Conservation (phyloP, 2,113 vertebrate species). For the Pyxicephalus adspersus region DNA sequence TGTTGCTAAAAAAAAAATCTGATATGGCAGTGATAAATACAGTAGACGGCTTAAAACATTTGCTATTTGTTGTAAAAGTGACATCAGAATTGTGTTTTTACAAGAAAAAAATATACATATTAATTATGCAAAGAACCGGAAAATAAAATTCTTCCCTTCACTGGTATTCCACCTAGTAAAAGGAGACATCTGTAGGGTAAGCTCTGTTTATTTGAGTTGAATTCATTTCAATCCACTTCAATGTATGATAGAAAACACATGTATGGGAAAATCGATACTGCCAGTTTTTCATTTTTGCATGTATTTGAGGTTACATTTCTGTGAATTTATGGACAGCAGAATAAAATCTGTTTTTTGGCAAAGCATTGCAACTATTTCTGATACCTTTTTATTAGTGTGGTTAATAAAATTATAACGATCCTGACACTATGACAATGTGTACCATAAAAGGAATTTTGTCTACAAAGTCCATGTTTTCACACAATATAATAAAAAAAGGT, state of each 20-base stretch:
- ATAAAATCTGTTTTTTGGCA: neutral
- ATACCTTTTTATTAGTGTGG: neutral
- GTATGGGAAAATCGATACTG: neutral
- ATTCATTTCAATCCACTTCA: constrained; percentile 20
- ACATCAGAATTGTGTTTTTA: constrained; percentile 22
- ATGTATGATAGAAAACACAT: constrained; percentile 35
- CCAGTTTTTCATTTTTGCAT: neutral
- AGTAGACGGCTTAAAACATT: constrained; percentile 27
- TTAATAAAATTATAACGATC: neutral
- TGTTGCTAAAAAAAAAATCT: constrained; percentile 9
- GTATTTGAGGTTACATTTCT: neutral
- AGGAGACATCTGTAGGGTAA: constrained; percentile 32
- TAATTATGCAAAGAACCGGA: constrained; percentile 26
- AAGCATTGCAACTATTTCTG: neutral
- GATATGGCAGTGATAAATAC: constrained; percentile 15
- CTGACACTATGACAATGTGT: neutral
- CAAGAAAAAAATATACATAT: constrained; percentile 16
- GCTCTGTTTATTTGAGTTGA: constrained; percentile 39
- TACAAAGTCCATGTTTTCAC: too few species aligned
- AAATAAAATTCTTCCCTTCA: neutral
- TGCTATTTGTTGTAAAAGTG: constrained; percentile 29
- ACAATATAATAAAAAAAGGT: too few species aligned
- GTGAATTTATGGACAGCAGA: neutral
- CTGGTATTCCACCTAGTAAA: constrained; percentile 16
- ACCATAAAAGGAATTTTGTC: constrained; percentile 12